These are phyloP conservation scores for Pandemis cinnamomeana DNA, from an alignment of 2,888 invertebrate species.

Conservation along the genomic window DNA sequence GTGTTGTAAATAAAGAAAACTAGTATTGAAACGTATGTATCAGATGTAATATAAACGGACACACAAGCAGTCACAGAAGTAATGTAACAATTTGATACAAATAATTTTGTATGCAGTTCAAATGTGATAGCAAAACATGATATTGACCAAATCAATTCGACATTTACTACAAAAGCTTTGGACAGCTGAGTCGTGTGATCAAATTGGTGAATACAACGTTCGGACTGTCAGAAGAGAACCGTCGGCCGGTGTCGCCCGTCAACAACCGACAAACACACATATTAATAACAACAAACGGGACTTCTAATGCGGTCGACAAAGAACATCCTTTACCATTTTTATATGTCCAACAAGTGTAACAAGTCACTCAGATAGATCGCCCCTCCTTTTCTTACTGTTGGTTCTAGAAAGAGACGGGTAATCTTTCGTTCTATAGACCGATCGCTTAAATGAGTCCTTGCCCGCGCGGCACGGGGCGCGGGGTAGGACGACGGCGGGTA, in stretches of 20 bases:
- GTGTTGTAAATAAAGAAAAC: too few species aligned
- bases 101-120: not conserved
- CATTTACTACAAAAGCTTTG: not conserved
- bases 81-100: not conserved
- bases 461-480: too few species aligned
- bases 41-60: too few species aligned
- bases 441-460: too few species aligned
- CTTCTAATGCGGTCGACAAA: not conserved
- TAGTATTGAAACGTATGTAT: too few species aligned
- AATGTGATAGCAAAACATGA: slow-evolving; percentile 4
- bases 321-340: not conserved
- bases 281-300: not conserved
- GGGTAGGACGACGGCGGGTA: too few species aligned
- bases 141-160: slow-evolving; percentile 1
- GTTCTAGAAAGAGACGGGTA: too few species aligned
- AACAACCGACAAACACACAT: slow-evolving; percentile 21
- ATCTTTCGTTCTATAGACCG: too few species aligned
- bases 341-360: too few species aligned
- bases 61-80: too few species aligned
- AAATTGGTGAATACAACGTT: slow-evolving; percentile 17
- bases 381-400: too few species aligned
- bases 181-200: not conserved
- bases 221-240: slow-evolving; percentile 25
- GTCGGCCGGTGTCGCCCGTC: slow-evolving; percentile 36
- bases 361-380: too few species aligned